Base-by-base conservation (phyloP, 2,797 vertebrate genomes). In the Lepilemur ruficaudatus region DNA sequence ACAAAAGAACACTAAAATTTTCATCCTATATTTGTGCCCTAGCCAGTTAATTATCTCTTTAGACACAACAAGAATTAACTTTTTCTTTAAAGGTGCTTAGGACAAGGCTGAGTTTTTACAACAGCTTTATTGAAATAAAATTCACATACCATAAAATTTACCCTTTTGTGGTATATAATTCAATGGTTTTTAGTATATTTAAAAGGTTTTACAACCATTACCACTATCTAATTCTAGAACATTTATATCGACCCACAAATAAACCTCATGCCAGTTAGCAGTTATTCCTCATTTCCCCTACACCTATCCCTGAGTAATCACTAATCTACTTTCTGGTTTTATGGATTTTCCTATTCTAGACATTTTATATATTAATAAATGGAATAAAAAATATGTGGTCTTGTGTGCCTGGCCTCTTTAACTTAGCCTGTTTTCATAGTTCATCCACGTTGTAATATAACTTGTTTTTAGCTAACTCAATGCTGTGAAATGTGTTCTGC, bases 81-180 rank as follows among this genome's bases (percentile, higher is more conserved):
- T 67, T 65, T 91, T 10, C 57, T 59, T 4, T 7, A 30, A 93
- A 90, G 35, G 10, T n/a, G 12, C 32, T 75, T 90, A 76, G 38
- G 25, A 78, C 25, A 57, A 2, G 55, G 22, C 69, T 93, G 52
- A 82, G n/a, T 85, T 86, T 73, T 93, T 63, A 69, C 55, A 72
- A 83, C 5, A 78, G 46, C 18, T 87, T 89, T 92, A 92, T 25
- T 76, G 59, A 92, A 75, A 75, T 75, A 75, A 38, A 95, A 75
- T 86, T 92, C 30, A 91, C 1, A 59, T 91, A 52, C 23, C 41
- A 83, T 38, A 91, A 78, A 79, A 95, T 61, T 78, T 13, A 93
- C 23, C 32, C n/a, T 59, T 93, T 55, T 5, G 4, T 80, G 15
- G 6, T 88, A 1, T 83, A 91, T 70, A 93, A 93, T 95, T 88